A percentile compares a stretch with the other conserved stretches of the same genome.
Conservation (phyloP, 2,888 invertebrate species). For the Scaptomyza parva region DNA sequence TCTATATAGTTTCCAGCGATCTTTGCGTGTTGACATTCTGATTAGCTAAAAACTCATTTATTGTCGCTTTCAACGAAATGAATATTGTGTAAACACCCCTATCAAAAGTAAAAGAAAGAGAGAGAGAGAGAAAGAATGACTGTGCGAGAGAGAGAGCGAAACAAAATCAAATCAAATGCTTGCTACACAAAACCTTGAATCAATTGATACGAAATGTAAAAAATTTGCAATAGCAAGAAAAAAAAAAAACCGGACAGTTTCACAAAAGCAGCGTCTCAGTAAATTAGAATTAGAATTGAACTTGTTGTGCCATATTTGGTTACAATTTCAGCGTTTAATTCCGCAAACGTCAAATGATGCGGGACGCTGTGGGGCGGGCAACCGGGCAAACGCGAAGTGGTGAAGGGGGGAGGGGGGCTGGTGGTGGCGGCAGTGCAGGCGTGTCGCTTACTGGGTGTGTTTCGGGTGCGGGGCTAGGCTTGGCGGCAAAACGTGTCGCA, state of each 20-base stretch:
- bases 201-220: slow-evolving; percentile 77
- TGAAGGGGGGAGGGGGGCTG: too few relatives aligned
- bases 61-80: slow-evolving; percentile 68
- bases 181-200: slow-evolving; percentile 73
- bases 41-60: slow-evolving; percentile 73
- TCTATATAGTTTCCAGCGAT: too few relatives aligned
- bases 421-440: slow-evolving; percentile 16
- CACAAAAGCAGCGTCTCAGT: slow-evolving; percentile 65
- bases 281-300: slow-evolving; percentile 75
- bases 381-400: too few relatives aligned
- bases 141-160: slow-evolving; percentile 14
- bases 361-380: neutral
- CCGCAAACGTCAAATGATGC: slow-evolving; percentile 77
- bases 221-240: slow-evolving; percentile 52
- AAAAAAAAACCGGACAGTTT: slow-evolving; percentile 53
- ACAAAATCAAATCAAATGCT: slow-evolving; percentile 66
- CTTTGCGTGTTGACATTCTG: slow-evolving; percentile 29
- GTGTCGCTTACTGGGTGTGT: slow-evolving; percentile 37
- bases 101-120: slow-evolving; percentile 19
- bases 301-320: slow-evolving; percentile 78
- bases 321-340: slow-evolving; percentile 79
- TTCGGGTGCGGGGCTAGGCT: slow-evolving; percentile 54
- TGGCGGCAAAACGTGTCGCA: slow-evolving; percentile 71
- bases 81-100: slow-evolving; percentile 39
- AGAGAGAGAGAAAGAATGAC: slow-evolving; percentile 15